These are phyloP conservation scores for Caenorhabditis sulstoni DNA, from an alignment of 2,888 invertebrate species.

Conservation along the genomic window DNA sequence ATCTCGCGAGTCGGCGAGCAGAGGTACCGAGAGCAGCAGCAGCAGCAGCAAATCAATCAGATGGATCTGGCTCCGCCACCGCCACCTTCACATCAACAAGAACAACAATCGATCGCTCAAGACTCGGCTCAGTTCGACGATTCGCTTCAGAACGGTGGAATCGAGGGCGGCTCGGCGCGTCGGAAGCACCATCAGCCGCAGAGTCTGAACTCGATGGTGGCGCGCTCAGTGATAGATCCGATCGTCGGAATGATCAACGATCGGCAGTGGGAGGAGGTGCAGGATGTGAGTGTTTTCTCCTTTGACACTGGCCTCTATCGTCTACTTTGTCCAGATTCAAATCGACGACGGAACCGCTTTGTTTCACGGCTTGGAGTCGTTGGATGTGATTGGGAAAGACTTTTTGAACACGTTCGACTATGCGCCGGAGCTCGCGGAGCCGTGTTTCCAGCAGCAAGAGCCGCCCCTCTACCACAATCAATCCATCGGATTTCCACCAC, in stretches of 20 bases:
- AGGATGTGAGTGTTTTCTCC: constrained; percentile 13
- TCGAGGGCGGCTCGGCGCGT: constrained; percentile 16
- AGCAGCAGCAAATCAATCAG: background rate
- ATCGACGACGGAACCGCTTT: constrained; percentile 9
- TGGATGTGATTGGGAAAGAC: constrained; percentile 29
- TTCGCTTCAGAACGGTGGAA: background rate
- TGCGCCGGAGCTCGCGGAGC: constrained; percentile 6
- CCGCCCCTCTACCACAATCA: too few species aligned
- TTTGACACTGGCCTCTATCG: background rate
- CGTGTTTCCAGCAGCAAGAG: too few species aligned
- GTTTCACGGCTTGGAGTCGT: background rate
- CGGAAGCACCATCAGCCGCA: constrained; percentile 40
- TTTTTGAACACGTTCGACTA: constrained; percentile 39
- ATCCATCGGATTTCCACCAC: too few species aligned
- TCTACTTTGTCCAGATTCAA: constrained; percentile 11
- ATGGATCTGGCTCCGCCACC: too few species aligned
- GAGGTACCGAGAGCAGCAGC: constrained; percentile 24
- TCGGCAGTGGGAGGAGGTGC: constrained; percentile 17
- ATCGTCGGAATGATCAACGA: constrained; percentile 46
- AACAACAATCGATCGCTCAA: background rate
- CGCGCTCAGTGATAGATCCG: constrained; percentile 25
- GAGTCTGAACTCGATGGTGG: constrained; percentile 9
- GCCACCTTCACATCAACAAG: too few species aligned
- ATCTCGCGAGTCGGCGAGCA: constrained; percentile 11
- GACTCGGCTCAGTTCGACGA: background rate